phyloP scores from a whole-genome alignment of 2,113 vertebrate species.

The Sisor rabdophorus region DNA sequence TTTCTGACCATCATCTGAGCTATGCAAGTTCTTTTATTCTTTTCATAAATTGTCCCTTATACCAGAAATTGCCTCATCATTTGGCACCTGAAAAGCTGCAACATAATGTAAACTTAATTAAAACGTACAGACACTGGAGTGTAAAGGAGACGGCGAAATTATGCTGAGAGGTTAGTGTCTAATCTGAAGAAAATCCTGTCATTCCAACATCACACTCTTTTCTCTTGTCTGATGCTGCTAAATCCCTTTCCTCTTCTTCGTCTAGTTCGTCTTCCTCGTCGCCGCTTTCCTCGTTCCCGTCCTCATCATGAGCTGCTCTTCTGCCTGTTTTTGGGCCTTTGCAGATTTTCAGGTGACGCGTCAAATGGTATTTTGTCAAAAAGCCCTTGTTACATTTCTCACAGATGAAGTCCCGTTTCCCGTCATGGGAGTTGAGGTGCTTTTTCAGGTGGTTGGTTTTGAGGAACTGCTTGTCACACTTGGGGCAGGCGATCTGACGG shows the following conservation, averaged over 20 bases:
- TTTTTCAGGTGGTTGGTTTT: conserved; percentile 95
- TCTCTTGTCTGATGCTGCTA: conserved; percentile 52
- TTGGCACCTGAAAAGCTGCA: neutral
- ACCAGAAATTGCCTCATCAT: neutral
- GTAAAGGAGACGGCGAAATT: conserved; percentile 11
- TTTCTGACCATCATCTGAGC: neutral
- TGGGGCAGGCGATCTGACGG: conserved; percentile 90
- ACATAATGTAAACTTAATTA: neutral
- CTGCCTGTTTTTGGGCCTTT: conserved; percentile 78
- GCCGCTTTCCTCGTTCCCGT: conserved; percentile 72
- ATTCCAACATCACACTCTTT: conserved; percentile 65
- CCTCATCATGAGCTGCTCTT: conserved; percentile 72
- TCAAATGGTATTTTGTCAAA: conserved; percentile 97
- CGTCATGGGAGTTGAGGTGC: conserved; percentile 96
- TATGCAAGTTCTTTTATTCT: too few relatives aligned
- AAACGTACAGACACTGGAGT: neutral
- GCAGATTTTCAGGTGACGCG: conserved; percentile 95
- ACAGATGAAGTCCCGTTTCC: conserved; percentile 92
- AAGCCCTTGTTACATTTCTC: conserved; percentile 97
- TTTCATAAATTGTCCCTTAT: neutral
- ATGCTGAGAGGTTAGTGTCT: conserved; percentile 61
- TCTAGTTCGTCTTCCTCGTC: conserved; percentile 79
- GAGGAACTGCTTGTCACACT: conserved; percentile 92
- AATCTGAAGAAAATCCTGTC: conserved; percentile 63
- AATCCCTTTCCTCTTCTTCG: conserved; percentile 65